Percentiles rank a stretch among this genome's conserved stretches.
These are phyloP conservation scores for Nibea coibor DNA, from an alignment of 2,113 vertebrate species.

Conservation along the genomic window DNA sequence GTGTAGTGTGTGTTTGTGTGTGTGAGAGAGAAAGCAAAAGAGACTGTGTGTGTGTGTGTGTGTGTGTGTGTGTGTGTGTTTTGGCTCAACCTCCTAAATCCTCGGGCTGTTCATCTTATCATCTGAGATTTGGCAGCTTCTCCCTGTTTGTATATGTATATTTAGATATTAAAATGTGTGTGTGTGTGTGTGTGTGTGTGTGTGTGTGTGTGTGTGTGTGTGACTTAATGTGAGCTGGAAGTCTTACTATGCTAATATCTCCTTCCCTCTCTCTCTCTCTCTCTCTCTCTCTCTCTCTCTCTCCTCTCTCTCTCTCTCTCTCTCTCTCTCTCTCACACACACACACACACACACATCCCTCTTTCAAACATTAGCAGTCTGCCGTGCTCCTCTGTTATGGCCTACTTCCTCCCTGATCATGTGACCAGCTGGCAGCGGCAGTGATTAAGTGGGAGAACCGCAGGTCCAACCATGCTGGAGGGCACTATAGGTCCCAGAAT, in stretches of 20 bases:
- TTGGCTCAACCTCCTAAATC: constrained; percentile 61
- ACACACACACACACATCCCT: background rate
- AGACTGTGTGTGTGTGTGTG: background rate
- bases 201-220: constrained; percentile 16
- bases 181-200: constrained; percentile 35
- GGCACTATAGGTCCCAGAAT: constrained; percentile 60
- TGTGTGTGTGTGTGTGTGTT: constrained; percentile 52
- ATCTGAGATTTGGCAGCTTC: constrained; percentile 64
- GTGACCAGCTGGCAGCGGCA: constrained; percentile 61
- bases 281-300: background rate
- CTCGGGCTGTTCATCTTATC: constrained; percentile 69
- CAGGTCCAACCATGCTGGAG: constrained; percentile 60
- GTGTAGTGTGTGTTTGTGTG: background rate
- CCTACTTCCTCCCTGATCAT: constrained; percentile 75
- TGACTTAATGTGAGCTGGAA: constrained; percentile 28
- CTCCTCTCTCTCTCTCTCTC: background rate
- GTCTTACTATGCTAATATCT: constrained; percentile 42
- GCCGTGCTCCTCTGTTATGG: constrained; percentile 47
- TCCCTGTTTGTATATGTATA: constrained; percentile 53
- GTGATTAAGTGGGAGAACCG: constrained; percentile 73
- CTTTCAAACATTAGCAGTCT: constrained; percentile 30
- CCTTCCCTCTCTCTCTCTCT: background rate
- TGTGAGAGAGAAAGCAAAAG: no score
- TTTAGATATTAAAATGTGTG: constrained; percentile 55
- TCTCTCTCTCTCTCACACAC: background rate